phyloP scores from a whole-genome alignment of 92 coral and sea anemone species.

The Galaxea fascicularis region DNA sequence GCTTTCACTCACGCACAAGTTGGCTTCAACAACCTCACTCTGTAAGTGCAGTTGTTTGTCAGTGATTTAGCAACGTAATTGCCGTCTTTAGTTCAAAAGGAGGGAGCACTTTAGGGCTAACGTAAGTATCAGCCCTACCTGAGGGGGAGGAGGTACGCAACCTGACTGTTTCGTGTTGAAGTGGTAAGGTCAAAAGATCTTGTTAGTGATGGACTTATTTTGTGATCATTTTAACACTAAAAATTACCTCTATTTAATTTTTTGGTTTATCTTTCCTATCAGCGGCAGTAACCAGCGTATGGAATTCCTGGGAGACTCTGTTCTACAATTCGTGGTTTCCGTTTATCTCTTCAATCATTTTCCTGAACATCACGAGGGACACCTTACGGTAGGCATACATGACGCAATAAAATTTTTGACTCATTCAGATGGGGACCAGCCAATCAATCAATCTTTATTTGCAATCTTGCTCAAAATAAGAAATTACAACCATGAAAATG shows the following conservation, averaged over 20 bases:
- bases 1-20: slow-evolving; percentile 99
- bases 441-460: too few species aligned
- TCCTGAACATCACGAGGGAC: slow-evolving; percentile 99
- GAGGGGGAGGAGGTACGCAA: too few species aligned
- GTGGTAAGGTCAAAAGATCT: too few species aligned
- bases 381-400: slow-evolving; percentile 77
- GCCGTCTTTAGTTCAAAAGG: background rate
- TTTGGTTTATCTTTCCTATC: slow-evolving; percentile 2
- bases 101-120: too few species aligned
- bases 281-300: slow-evolving; percentile 97
- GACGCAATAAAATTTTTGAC: background rate
- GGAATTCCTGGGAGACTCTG: slow-evolving; percentile 98
- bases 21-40: slow-evolving; percentile 93
- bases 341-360: slow-evolving; percentile 89
- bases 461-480: background rate
- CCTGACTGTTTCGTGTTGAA: too few species aligned
- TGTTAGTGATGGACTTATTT: too few species aligned
- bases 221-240: too few species aligned
- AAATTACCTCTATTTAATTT: background rate
- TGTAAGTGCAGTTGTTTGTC: slow-evolving; percentile 48
- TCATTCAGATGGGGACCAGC: background rate
- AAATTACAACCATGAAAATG: too few species aligned
- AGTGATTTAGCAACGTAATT: background rate
- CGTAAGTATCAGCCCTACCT: too few species aligned
- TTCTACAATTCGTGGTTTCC: slow-evolving; percentile 94